Evolutionary conservation across 2,888 invertebrate genomes (phyloP).

Genomic region (Lathronympha strigana): DNA sequence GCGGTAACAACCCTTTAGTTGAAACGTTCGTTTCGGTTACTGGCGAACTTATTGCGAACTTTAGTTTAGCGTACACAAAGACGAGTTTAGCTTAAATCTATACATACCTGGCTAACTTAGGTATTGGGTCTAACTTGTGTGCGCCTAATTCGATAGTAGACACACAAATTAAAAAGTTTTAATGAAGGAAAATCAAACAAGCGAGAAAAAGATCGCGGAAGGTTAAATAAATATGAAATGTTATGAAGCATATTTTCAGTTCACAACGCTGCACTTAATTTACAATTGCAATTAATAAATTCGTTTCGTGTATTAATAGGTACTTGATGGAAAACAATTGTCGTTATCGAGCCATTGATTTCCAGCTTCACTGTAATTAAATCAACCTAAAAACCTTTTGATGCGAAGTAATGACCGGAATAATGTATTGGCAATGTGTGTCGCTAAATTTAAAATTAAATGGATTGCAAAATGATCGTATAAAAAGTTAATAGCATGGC

Average conservation of each 20-base stretch:
- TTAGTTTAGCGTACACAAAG: slow-evolving; percentile 17
- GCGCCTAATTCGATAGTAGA: slow-evolving; percentile 11
- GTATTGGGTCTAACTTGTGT: neutral
- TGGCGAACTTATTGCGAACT: slow-evolving; percentile 27
- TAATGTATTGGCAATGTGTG: neutral
- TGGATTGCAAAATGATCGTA: slow-evolving; percentile 26
- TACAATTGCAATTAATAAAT: slow-evolving; percentile 10
- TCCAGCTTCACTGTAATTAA: neutral
- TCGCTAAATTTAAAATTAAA: neutral
- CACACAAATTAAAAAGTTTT: slow-evolving; percentile 5
- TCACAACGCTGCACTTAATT: neutral
- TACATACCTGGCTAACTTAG: slow-evolving; percentile 12
- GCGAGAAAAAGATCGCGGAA: neutral
- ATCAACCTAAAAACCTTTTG: neutral
- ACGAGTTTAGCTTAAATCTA: neutral
- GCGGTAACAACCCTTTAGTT: slow-evolving; percentile 40
- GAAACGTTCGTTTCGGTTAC: slow-evolving; percentile 33
- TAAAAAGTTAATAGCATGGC: slow-evolving; percentile 26
- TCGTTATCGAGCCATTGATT: neutral
- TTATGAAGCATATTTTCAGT: neutral
- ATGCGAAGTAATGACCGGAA: neutral
- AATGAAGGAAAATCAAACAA: neutral
- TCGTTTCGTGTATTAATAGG: too few relatives aligned
- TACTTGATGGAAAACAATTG: neutral
- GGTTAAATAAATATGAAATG: slow-evolving; percentile 5